A percentile compares a stretch with the other conserved stretches of the same genome.
phyloP scores from a whole-genome alignment of 2,797 vertebrate genomes.

The Sus cebifrons region DNA sequence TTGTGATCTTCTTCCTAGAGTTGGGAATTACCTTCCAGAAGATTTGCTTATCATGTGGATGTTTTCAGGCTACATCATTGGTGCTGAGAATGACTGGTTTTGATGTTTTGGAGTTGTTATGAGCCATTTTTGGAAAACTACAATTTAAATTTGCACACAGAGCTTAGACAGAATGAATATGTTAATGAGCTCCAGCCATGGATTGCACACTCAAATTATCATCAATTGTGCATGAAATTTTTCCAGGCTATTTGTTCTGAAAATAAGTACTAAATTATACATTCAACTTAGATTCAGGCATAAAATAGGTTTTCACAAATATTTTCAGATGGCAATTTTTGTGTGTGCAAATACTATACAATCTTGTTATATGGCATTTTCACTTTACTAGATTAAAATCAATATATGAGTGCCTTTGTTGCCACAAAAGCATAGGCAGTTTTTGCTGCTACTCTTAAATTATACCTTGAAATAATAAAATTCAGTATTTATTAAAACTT shows the following conservation, averaged over 20 bases:
- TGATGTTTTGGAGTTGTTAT: conserved; percentile 64
- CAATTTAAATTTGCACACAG: conserved; percentile 87
- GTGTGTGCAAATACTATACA: conserved; percentile 85
- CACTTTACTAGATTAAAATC: conserved; percentile 73
- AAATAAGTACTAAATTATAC: conserved; percentile 90
- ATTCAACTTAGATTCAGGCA: conserved; percentile 84
- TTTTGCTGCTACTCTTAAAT: conserved; percentile 10
- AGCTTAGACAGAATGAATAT: conserved; percentile 85
- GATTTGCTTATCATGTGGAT: neutral
- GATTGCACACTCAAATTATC: conserved; percentile 89
- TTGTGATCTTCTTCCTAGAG: neutral
- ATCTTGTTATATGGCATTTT: conserved; percentile 64
- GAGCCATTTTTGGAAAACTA: conserved; percentile 75
- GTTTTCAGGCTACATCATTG: neutral
- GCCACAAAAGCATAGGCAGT: neutral
- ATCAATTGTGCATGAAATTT: conserved; percentile 90
- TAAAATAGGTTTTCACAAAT: conserved; percentile 86
- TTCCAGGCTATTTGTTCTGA: conserved; percentile 90
- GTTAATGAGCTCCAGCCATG: conserved; percentile 84
- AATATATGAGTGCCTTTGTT: neutral
- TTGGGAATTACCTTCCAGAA: conserved; percentile 27
- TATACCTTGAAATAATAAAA: neutral
- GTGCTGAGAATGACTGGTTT: conserved; percentile 32
- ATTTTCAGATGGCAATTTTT: conserved; percentile 86
- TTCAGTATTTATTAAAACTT: conserved; percentile 15